These are phyloP conservation scores for Acrobasis suavella DNA, from an alignment of 2,888 invertebrate species.

Conservation along the genomic window DNA sequence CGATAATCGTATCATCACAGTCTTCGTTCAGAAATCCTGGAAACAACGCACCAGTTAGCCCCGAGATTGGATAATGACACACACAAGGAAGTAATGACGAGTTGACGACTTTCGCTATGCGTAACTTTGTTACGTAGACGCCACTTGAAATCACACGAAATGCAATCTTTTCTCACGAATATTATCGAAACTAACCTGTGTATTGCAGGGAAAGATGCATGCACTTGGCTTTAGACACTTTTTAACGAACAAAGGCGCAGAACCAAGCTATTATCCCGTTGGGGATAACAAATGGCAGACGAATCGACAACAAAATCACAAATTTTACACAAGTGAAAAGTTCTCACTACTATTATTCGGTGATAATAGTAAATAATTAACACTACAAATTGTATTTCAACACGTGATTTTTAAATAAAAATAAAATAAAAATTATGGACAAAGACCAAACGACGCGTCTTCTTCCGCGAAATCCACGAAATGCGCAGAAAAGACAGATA, in stretches of 20 bases:
- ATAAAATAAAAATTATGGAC: slow-evolving; percentile 74
- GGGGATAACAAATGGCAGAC: slow-evolving; percentile 80
- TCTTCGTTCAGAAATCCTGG: slow-evolving; percentile 79
- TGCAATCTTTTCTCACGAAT: slow-evolving; percentile 16
- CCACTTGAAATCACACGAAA: slow-evolving; percentile 46
- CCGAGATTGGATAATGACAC: slow-evolving; percentile 51
- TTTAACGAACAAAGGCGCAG: slow-evolving; percentile 75
- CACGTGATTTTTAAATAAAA: slow-evolving; percentile 61
- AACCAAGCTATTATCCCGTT: slow-evolving; percentile 81
- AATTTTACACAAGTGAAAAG: slow-evolving; percentile 53
- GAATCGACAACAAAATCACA: slow-evolving; percentile 53
- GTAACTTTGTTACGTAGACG: slow-evolving; percentile 63
- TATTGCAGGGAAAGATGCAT: slow-evolving; percentile 83
- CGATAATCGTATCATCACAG: slow-evolving; percentile 82
- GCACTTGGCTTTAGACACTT: slow-evolving; percentile 82
- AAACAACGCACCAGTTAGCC: slow-evolving; percentile 42
- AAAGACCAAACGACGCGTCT: slow-evolving; percentile 68
- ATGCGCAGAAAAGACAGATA: slow-evolving; percentile 32
- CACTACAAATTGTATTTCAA: slow-evolving; percentile 55
- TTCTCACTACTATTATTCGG: slow-evolving; percentile 56
- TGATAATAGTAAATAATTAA: slow-evolving; percentile 55
- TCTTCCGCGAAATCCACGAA: slow-evolving; percentile 65
- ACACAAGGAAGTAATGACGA: slow-evolving; percentile 70
- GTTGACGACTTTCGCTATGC: slow-evolving; percentile 64
- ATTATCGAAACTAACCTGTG: slow-evolving; percentile 64